phyloP scores from a whole-genome alignment of 2,888 invertebrate genomes.

The Nomada hirtipes region DNA sequence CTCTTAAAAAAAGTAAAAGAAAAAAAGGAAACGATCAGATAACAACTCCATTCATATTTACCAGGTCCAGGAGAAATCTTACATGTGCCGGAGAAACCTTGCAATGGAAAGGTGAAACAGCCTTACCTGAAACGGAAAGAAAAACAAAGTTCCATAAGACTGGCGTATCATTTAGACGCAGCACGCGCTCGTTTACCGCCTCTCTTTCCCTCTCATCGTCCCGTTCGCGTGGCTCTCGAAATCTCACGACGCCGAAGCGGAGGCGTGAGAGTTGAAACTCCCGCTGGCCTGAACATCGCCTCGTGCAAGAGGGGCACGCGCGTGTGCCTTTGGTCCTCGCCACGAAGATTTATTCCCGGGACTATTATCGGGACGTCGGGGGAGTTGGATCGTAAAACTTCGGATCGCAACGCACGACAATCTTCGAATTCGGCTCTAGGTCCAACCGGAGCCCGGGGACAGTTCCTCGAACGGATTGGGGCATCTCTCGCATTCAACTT shows the following conservation, averaged over 20 bases:
- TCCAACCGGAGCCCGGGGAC: background rate
- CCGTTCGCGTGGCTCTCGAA: slow-evolving; percentile 70
- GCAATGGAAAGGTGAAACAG: background rate
- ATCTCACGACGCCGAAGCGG: slow-evolving; percentile 60
- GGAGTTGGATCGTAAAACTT: slow-evolving; percentile 59
- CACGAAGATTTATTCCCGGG: slow-evolving; percentile 58
- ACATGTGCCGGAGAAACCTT: background rate
- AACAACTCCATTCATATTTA: slow-evolving; percentile 10
- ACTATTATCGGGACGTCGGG: slow-evolving; percentile 57
- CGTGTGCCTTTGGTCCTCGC: slow-evolving; percentile 44
- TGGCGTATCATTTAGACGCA: background rate
- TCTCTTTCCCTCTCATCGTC: background rate
- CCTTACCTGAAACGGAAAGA: slow-evolving; percentile 51
- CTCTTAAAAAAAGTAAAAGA: background rate
- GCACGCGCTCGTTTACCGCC: background rate
- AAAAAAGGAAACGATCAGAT: background rate
- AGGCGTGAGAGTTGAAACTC: slow-evolving; percentile 66
- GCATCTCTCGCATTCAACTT: background rate
- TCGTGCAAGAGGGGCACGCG: slow-evolving; percentile 9
- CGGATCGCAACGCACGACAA: slow-evolving; percentile 39
- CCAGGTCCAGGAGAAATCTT: background rate
- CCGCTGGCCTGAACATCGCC: slow-evolving; percentile 4
- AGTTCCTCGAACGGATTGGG: slow-evolving; percentile 27
- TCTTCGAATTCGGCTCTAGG: slow-evolving; percentile 41
- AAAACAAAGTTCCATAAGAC: background rate